phyloP scores from a whole-genome alignment of 2,797 vertebrate genomes.

The Paedocypris micromegethes region DNA sequence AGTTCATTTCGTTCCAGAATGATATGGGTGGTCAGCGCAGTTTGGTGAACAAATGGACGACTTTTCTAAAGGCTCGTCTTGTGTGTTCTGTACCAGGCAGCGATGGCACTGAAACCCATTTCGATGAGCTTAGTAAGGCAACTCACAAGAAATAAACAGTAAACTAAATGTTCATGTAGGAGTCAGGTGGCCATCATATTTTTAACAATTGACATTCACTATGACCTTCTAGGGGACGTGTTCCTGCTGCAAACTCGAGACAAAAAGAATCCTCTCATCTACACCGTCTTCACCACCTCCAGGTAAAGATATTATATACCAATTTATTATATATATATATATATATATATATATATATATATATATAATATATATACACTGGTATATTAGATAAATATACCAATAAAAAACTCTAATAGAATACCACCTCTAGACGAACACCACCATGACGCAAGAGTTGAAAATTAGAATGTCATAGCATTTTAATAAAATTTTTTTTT shows the following conservation, averaged over 20 bases:
- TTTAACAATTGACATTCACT: conserved; percentile 51
- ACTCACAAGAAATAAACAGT: conserved; percentile 4
- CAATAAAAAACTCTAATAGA: too few relatives aligned
- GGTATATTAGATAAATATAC: too few relatives aligned
- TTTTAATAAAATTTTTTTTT: too few relatives aligned
- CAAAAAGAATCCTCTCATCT: conserved; percentile 88
- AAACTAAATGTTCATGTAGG: conserved; percentile 27
- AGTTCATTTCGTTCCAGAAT: conserved; percentile 69
- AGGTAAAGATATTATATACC: conserved; percentile 65
- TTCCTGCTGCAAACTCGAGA: conserved; percentile 89
- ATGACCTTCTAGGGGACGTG: conserved; percentile 77
- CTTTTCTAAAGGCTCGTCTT: conserved; percentile 92
- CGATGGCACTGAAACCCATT: conserved; percentile 85
- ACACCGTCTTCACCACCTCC: conserved; percentile 89
- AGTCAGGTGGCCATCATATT: conserved; percentile 50
- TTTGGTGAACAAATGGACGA: conserved; percentile 97
- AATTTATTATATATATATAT: too few relatives aligned
- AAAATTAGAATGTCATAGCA: too few relatives aligned
- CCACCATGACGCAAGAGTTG: too few relatives aligned
- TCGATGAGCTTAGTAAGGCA: conserved; percentile 89
- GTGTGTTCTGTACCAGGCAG: conserved; percentile 83
- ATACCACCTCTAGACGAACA: too few relatives aligned
- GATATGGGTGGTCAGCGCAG: conserved; percentile 93
- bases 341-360: too few relatives aligned
- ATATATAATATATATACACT: too few relatives aligned